Percentiles rank a stretch among this genome's conserved stretches.
phyloP scores from a whole-genome alignment of 1,140 invertebrate genomes.

The Conopomorpha cramerella region DNA sequence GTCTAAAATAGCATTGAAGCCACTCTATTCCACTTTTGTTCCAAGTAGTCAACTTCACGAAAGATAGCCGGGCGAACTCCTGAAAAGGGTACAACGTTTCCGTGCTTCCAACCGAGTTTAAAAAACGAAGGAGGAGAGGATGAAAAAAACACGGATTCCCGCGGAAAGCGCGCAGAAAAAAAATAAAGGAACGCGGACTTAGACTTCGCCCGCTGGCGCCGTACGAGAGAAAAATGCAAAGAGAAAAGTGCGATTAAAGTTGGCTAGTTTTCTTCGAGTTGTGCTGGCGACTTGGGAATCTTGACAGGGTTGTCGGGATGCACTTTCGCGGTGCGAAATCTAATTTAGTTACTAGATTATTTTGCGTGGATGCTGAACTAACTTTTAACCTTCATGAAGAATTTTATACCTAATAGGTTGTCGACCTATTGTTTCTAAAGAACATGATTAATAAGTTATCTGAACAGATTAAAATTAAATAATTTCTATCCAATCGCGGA shows the following conservation, averaged over 20 bases:
- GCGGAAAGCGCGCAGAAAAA: constrained; percentile 13
- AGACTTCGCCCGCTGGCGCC: too few relatives aligned
- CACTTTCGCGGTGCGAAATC: too few relatives aligned
- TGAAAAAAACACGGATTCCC: constrained; percentile 7
- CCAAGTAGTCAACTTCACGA: constrained; percentile 45
- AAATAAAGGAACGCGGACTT: constrained; percentile 23
- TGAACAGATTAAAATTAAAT: too few relatives aligned
- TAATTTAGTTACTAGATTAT: too few relatives aligned
- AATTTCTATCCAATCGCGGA: too few relatives aligned
- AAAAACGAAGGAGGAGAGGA: constrained; percentile 30
- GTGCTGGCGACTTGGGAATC: constrained; percentile 7
- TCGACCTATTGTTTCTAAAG: too few relatives aligned
- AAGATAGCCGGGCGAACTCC: constrained; percentile 52
- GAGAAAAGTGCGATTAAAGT: constrained; percentile 35
- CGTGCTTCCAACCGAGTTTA: too few relatives aligned
- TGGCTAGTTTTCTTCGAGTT: constrained; percentile 48
- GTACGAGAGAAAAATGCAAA: constrained; percentile 44
- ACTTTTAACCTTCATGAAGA: too few relatives aligned
- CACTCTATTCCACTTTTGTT: constrained; percentile 18
- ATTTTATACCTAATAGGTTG: too few relatives aligned
- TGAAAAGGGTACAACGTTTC: constrained; percentile 56
- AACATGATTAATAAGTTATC: too few relatives aligned
- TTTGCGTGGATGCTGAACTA: too few relatives aligned
- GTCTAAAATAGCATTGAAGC: constrained; percentile 5
- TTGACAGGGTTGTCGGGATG: constrained; percentile 25